Evolutionary conservation across 2,797 vertebrate species (phyloP).

Genomic region (Tenualosa ilisha): DNA sequence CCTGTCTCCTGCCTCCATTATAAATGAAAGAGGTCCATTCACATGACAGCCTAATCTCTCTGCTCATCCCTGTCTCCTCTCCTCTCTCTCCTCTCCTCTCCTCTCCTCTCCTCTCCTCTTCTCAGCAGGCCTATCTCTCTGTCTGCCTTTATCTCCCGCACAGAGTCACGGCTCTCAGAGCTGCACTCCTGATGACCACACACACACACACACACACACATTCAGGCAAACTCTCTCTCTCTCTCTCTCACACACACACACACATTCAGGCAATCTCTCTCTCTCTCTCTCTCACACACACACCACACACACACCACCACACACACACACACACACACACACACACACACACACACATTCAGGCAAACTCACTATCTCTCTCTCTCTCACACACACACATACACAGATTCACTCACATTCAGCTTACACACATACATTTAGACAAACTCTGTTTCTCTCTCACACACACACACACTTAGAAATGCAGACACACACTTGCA

Average conservation of each 20-base stretch:
- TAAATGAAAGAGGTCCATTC: constrained; percentile 11
- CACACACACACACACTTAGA: not conserved
- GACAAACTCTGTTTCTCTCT: not conserved
- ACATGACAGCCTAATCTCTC: constrained; percentile 9
- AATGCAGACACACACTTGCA: not conserved
- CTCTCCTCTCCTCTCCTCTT: not conserved
- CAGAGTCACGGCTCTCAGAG: not conserved
- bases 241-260: not conserved
- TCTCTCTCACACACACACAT: not conserved
- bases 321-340: no score
- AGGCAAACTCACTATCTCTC: not conserved
- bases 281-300: not conserved
- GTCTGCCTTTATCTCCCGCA: not conserved
- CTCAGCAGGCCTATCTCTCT: not conserved
- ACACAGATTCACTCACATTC: not conserved
- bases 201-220: constrained; percentile 16
- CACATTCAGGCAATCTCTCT: not conserved
- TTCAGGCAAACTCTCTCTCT: no score
- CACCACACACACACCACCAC: no score
- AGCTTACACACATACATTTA: not conserved
- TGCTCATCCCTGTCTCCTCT: not conserved
- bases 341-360: not conserved
- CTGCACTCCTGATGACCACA: not conserved
- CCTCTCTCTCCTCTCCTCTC: not conserved
- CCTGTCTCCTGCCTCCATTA: not conserved